Conservation (phyloP, 2,888 invertebrate species). For the Coelogynopora nodosa region DNA sequence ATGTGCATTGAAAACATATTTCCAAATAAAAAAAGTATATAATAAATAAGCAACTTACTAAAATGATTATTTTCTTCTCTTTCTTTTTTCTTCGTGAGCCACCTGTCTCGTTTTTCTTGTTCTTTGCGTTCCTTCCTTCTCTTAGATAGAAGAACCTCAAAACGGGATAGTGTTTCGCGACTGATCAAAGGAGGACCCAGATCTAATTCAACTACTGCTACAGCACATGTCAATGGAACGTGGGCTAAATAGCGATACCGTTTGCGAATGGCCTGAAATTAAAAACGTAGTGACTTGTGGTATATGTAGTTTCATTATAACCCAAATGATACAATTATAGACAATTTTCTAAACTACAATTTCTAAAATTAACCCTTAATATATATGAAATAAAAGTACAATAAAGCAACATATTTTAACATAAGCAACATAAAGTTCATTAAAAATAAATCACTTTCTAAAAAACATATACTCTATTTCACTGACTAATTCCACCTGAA, state of each 20-base stretch:
- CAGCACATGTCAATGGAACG: conserved; percentile 81
- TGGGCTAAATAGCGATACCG: conserved; percentile 76
- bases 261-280: conserved; percentile 68
- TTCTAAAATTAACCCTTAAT: not conserved
- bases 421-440: no score
- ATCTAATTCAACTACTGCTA: conserved; percentile 82
- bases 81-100: not conserved
- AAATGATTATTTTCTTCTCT: not conserved
- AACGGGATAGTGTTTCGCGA: conserved; percentile 66
- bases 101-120: not conserved
- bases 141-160: conserved; percentile 51
- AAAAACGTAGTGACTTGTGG: no score
- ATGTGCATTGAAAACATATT: no score
- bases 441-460: no score
- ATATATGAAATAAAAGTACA: not conserved
- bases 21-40: no score
- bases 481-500: no score
- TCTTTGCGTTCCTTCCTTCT: not conserved
- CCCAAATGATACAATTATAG: no score
- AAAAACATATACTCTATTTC: no score
- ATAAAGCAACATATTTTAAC: not conserved
- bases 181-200: conserved; percentile 73
- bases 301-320: no score
- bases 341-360: no score
- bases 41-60: no score